Base-by-base conservation (phyloP, 2,888 invertebrate species). In the Cristatella mucedo region DNA sequence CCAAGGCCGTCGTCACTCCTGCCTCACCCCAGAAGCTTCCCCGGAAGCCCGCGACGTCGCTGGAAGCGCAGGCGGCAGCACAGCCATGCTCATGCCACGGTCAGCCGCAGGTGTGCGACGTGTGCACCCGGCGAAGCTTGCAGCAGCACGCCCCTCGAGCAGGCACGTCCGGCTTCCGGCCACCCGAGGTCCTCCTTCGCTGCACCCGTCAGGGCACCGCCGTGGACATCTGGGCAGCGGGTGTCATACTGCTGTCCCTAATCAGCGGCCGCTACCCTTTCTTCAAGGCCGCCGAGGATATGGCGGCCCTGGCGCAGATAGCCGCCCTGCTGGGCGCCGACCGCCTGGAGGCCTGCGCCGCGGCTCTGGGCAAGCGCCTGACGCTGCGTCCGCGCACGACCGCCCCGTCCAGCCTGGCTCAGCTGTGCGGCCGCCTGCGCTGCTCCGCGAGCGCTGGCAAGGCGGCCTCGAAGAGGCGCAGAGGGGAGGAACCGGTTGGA, bases 191-290 rank as follows among this genome's bases (percentile, higher is more conserved):
- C 13, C 69, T 86, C 21, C 53, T 63, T 50, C 82, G 82, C 66
- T 76, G 75, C 61, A 70, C 74, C n/a, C 69, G 74, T 44, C 87
- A 87, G 69, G 77, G 78, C 22, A 78, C 61, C 73, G 81, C 80
- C 45, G 80, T 87, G 49, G 87, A 87, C 68, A 72, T 82, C 53
- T 87, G 87, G 86, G 82, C 86, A 36, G 75, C 76, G 31, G 86
- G 86, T 42, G 78, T 86, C 37, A 82, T 86, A 51, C 74, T 86
- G 57, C 68, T 82, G 4, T 76, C 77, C 38, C 72, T 82, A 48
- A 70, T 86, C 26, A 78, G 79, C 51, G 76, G 76, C 30, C 76
- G 82, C 9, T 82, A 81, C 68, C 83, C 83, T 38, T 80, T 86
- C 64, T 82, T 86, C 62, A 76, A 79, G 53, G 81, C 82, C 18